These are phyloP conservation scores for Halichondria panicea DNA, from an alignment of 37 sponge, comb jelly and placozoan species.

Conservation along the genomic window DNA sequence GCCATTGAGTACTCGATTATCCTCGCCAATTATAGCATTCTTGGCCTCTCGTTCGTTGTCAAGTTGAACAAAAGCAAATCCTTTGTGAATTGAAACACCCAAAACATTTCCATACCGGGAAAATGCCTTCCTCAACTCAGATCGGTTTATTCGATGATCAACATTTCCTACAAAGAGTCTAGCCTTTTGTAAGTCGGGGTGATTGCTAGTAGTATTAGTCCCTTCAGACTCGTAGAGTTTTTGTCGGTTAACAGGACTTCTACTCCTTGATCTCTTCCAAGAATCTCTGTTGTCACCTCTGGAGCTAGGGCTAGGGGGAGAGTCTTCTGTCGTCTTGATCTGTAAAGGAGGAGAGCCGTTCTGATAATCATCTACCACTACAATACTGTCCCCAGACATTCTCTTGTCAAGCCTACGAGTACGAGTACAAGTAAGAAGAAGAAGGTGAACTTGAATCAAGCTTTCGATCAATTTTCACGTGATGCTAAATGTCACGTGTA, in stretches of 20 bases:
- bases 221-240: neutral
- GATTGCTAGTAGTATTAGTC: slow-evolving; percentile 50
- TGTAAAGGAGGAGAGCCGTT: too few relatives aligned
- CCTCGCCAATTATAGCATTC: slow-evolving; percentile 58
- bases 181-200: slow-evolving; percentile 52
- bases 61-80: slow-evolving; percentile 76
- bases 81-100: slow-evolving; percentile 64
- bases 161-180: slow-evolving; percentile 80
- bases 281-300: neutral
- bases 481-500: too few relatives aligned
- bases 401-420: too few relatives aligned
- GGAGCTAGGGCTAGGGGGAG: too few relatives aligned
- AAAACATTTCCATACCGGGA: slow-evolving; percentile 57
- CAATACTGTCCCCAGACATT: too few relatives aligned
- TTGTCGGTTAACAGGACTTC: slow-evolving; percentile 6
- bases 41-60: slow-evolving; percentile 57
- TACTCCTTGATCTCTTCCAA: neutral
- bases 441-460: too few relatives aligned
- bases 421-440: too few relatives aligned
- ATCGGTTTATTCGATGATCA: slow-evolving; percentile 7
- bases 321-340: too few relatives aligned
- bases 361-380: too few relatives aligned
- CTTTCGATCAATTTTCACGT: too few relatives aligned
- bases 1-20: slow-evolving; percentile 44
- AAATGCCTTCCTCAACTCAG: slow-evolving; percentile 43